Evolutionary conservation across 2,797 vertebrate genomes (phyloP).

Genomic region (Phoxinus dragarum): DNA sequence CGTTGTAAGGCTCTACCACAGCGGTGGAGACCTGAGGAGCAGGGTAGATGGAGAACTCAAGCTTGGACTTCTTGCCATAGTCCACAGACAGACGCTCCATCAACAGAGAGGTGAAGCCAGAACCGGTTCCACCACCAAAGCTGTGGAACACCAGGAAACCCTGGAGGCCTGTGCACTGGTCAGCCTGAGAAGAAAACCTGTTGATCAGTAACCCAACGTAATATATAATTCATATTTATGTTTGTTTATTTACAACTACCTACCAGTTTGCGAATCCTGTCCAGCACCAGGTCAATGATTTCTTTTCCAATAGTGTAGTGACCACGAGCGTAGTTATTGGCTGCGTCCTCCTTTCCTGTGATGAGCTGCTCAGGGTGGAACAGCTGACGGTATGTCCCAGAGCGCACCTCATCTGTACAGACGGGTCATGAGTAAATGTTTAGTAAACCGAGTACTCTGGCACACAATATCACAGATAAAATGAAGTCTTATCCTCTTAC

Average conservation of each 20-base stretch:
- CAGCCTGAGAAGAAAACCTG: slow-evolving; percentile 63
- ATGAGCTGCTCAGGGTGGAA: slow-evolving; percentile 68
- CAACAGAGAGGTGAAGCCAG: slow-evolving; percentile 86
- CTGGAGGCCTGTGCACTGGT: slow-evolving; percentile 79
- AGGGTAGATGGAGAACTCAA: slow-evolving; percentile 74
- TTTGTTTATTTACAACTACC: slow-evolving; percentile 19
- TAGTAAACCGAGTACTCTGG: neutral
- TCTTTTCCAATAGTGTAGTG: slow-evolving; percentile 78
- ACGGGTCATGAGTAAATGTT: neutral
- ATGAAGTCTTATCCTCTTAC: neutral
- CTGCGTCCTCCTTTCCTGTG: slow-evolving; percentile 73
- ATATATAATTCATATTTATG: neutral
- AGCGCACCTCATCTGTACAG: slow-evolving; percentile 69
- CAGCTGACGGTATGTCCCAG: slow-evolving; percentile 72
- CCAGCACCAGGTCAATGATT: slow-evolving; percentile 74
- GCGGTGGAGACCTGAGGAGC: slow-evolving; percentile 87
- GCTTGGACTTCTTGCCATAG: slow-evolving; percentile 78
- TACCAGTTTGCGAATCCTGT: slow-evolving; percentile 75
- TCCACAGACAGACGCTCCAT: slow-evolving; percentile 86
- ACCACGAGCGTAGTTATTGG: slow-evolving; percentile 76
- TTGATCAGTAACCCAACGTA: neutral
- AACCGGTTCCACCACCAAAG: slow-evolving; percentile 74
- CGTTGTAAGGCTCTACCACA: slow-evolving; percentile 85
- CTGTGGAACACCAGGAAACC: slow-evolving; percentile 73
- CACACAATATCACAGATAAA: neutral